Evolutionary conservation across 2,888 invertebrate genomes (phyloP).

Genomic region (Xiphydria camelus): DNA sequence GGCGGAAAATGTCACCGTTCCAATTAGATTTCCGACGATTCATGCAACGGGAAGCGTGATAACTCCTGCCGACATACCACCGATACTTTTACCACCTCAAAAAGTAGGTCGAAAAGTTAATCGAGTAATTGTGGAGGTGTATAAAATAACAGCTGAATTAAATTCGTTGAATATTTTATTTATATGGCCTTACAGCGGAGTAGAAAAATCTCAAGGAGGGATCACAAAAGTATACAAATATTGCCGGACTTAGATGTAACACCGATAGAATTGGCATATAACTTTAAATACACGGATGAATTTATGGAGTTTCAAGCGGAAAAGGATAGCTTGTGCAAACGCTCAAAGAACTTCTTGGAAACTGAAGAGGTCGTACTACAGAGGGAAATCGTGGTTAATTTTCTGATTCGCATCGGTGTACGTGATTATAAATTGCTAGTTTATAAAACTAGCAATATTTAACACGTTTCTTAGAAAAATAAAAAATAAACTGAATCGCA

Average conservation of each 20-base stretch:
- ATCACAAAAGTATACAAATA: too few species aligned
- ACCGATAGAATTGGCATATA: not conserved
- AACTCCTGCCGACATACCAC: too few species aligned
- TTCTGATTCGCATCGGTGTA: slow-evolving; percentile 32
- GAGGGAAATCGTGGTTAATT: slow-evolving; percentile 33
- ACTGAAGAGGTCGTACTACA: slow-evolving; percentile 29
- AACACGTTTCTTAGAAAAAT: not conserved
- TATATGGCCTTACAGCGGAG: not conserved
- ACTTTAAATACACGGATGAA: not conserved
- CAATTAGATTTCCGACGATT: too few species aligned
- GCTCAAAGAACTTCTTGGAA: not conserved
- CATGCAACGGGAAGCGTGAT: too few species aligned
- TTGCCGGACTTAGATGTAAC: too few species aligned
- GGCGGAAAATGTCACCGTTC: too few species aligned
- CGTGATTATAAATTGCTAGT: not conserved
- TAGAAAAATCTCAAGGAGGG: not conserved
- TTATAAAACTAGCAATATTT: not conserved
- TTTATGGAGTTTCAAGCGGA: not conserved
- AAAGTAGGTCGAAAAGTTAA: too few species aligned
- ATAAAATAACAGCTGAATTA: not conserved
- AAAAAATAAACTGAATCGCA: not conserved
- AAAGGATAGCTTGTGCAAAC: not conserved
- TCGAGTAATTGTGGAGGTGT: too few species aligned
- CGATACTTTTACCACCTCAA: too few species aligned
- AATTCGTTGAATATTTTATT: slow-evolving; percentile 2